phyloP scores from a whole-genome alignment of 2,797 vertebrate species.

The Rhabdophis nuchalis region DNA sequence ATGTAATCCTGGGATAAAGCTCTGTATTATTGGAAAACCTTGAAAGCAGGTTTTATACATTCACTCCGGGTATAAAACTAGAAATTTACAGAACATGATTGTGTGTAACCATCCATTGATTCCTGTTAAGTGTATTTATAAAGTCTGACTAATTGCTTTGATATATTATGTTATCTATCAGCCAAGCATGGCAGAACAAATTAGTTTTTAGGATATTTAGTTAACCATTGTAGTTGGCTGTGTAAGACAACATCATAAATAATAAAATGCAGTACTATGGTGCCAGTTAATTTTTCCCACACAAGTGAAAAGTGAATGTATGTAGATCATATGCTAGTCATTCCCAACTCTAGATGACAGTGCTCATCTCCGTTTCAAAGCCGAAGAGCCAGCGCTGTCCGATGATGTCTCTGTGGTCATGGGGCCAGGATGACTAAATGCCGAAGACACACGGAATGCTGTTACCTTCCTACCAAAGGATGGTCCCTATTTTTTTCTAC shows the following conservation, averaged over 20 bases:
- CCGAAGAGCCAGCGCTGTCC: too few species aligned
- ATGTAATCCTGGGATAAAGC: not conserved
- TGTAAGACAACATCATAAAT: not conserved
- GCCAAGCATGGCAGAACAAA: not conserved
- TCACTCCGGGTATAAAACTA: not conserved
- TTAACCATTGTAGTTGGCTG: not conserved
- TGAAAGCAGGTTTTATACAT: not conserved
- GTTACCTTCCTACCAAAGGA: too few species aligned
- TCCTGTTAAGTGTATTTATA: not conserved
- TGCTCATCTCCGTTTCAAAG: too few species aligned
- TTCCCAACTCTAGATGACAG: too few species aligned
- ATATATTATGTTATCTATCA: not conserved
- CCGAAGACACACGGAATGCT: too few species aligned
- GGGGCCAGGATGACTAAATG: too few species aligned
- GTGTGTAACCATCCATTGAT: not conserved
- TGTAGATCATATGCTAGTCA: not conserved
- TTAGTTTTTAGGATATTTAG: not conserved
- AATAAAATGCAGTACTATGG: not conserved
- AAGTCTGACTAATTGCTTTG: not conserved
- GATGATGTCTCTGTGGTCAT: too few species aligned
- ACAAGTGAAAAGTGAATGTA: not conserved
- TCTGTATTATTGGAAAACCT: not conserved
- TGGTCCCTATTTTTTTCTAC: too few species aligned
- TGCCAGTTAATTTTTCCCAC: too few species aligned
- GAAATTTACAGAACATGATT: not conserved